Conservation (phyloP, 2,797 vertebrate species). For the Sandelia bainsii region DNA sequence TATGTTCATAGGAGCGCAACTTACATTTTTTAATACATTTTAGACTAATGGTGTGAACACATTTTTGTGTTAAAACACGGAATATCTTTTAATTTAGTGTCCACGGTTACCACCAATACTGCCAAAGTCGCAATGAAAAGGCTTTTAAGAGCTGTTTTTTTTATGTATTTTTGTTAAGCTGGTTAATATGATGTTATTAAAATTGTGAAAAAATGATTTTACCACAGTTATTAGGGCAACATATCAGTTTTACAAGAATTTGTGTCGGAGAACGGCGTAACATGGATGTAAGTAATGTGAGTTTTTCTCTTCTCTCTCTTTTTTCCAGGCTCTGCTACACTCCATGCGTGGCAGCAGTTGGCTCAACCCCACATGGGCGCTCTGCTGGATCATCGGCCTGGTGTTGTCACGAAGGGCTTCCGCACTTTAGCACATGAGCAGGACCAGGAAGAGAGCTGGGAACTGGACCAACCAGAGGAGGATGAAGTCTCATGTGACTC, state of each 20-base stretch:
- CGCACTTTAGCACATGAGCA: conserved; percentile 83
- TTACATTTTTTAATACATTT: no score
- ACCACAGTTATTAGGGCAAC: neutral
- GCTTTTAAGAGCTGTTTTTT: neutral
- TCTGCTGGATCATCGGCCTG: conserved; percentile 93
- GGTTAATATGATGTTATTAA: neutral
- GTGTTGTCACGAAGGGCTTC: conserved; percentile 98
- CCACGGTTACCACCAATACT: no score
- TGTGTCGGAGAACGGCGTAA: neutral
- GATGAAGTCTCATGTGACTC: conserved; percentile 91
- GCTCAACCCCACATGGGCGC: conserved; percentile 97
- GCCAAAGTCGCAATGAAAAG: neutral
- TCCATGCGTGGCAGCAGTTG: conserved; percentile 98
- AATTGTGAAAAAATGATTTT: no score
- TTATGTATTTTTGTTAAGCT: neutral
- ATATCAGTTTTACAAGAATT: neutral
- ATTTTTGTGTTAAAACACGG: no score
- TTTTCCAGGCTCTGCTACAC: conserved; percentile 93
- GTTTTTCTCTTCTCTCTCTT: conserved; percentile 19
- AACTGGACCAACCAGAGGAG: conserved; percentile 93
- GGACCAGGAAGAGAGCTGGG: conserved; percentile 75
- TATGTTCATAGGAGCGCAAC: neutral
- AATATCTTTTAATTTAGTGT: no score
- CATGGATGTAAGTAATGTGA: conserved; percentile 6
- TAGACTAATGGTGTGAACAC: no score